Conservation (phyloP, 2,113 vertebrate genomes). For the human region GRCh38 chrY:17810001-17810500, state of each 20-base stretch:
- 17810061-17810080: neutral
- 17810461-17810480: neutral
- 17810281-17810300: neutral
- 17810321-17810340: neutral
- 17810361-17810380: neutral
- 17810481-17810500: neutral
- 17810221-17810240: neutral
- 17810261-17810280: neutral
- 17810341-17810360: neutral
- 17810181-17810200: neutral
- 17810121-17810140: neutral
- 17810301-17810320: neutral
- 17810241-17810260: neutral
- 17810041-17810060: neutral
- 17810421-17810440: constrained; percentile 12
- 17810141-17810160: neutral
- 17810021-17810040: neutral
- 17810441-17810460: neutral
- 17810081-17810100: neutral
- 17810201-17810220: neutral
- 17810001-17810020: neutral
- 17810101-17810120: neutral
- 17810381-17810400: neutral
- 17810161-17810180: neutral
- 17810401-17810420: neutral